These are phyloP conservation scores for Stomatorhinus walkeri DNA, from an alignment of 2,797 vertebrate genomes.

Conservation along the genomic window DNA sequence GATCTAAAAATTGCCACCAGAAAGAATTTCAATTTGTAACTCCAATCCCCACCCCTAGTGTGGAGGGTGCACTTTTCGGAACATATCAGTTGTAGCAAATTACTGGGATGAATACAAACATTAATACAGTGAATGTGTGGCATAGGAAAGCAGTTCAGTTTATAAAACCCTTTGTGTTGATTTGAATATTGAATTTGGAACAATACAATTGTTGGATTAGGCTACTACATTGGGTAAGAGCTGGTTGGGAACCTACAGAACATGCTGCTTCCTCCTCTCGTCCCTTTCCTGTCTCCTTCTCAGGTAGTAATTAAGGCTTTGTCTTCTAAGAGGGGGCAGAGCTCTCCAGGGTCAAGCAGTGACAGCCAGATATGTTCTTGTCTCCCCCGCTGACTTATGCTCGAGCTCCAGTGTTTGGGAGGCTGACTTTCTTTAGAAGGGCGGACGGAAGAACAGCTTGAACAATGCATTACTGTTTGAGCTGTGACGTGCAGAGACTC, in stretches of 20 bases:
- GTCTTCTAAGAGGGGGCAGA: not conserved
- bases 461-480: constrained; percentile 8
- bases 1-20: not conserved
- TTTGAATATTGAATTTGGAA: not conserved
- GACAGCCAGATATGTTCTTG: not conserved
- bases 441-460: not conserved
- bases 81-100: not conserved
- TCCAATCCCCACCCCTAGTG: not conserved
- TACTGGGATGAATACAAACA: not conserved
- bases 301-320: constrained; percentile 7
- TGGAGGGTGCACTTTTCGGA: not conserved
- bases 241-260: not conserved
- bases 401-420: not conserved
- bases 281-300: not conserved
- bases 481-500: not conserved
- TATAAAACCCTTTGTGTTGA: not conserved
- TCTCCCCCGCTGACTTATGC: not conserved
- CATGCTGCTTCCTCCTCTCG: not conserved
- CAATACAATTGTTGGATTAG: not conserved
- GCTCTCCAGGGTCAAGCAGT: not conserved
- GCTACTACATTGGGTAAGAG: not conserved
- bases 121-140: not conserved
- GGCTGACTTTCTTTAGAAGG: not conserved
- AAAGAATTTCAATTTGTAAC: not conserved
- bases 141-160: not conserved